These are phyloP conservation scores for Sula dactylatra DNA, from an alignment of 2,113 vertebrate genomes.

Conservation along the genomic window DNA sequence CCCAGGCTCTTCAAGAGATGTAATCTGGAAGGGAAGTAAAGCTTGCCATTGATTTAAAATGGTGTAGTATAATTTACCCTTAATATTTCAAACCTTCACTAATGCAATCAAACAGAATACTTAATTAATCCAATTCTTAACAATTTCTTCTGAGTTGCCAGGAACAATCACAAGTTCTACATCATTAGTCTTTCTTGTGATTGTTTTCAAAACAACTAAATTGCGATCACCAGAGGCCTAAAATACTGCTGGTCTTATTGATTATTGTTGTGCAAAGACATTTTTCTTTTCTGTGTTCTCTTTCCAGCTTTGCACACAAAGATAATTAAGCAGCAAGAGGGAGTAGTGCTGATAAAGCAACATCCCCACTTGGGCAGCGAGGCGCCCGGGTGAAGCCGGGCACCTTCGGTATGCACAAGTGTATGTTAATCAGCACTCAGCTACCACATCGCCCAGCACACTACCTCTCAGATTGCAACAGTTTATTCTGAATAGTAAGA, in stretches of 20 bases:
- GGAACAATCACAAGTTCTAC: conserved; percentile 12
- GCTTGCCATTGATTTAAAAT: neutral
- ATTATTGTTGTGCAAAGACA: conserved; percentile 31
- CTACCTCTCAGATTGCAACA: accelerated
- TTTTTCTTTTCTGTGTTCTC: conserved; percentile 24
- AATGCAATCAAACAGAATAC: neutral
- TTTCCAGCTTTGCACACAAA: neutral
- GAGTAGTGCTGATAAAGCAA: neutral
- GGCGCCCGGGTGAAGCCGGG: accelerated
- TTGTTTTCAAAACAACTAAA: conserved; percentile 47
- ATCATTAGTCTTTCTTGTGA: conserved; percentile 8
- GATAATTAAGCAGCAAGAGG: neutral
- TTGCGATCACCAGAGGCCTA: conserved; percentile 8
- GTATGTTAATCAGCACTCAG: neutral
- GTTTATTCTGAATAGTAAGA: neutral
- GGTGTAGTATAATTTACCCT: neutral
- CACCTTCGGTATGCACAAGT: neutral
- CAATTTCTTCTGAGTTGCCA: neutral
- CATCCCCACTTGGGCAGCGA: neutral
- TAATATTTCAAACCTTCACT: neutral
- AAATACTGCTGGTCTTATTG: conserved; percentile 35
- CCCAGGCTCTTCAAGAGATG: neutral
- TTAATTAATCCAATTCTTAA: conserved; percentile 20
- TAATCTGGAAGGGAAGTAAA: neutral
- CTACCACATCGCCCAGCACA: neutral